Percentiles rank a stretch among this genome's conserved stretches.
Evolutionary conservation across 2,797 vertebrate species (phyloP).

Genomic region (Bovichtus variegatus): DNA sequence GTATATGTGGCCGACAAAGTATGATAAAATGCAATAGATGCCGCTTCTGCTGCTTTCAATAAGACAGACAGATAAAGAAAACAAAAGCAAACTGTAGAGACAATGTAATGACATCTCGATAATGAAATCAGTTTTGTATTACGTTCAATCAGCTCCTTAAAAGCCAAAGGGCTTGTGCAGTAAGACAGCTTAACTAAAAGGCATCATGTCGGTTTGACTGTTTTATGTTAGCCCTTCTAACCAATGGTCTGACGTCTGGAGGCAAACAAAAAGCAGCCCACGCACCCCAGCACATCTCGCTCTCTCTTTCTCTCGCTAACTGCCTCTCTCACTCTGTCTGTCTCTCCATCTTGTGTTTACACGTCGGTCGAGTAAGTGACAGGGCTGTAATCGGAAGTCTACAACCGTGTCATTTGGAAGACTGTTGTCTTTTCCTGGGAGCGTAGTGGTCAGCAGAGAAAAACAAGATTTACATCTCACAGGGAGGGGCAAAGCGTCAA

Average conservation of each 20-base stretch:
- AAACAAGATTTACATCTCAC: conserved; percentile 83
- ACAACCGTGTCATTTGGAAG: conserved; percentile 85
- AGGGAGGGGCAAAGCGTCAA: conserved; percentile 73
- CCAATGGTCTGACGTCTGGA: conserved; percentile 56
- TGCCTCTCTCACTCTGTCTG: conserved; percentile 39
- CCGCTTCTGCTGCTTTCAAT: conserved; percentile 2
- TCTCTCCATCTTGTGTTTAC: conserved; percentile 74
- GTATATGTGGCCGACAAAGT: neutral
- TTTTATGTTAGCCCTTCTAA: conserved; percentile 58
- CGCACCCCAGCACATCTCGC: conserved; percentile 40
- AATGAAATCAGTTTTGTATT: conserved; percentile 41
- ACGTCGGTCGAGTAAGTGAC: conserved; percentile 76
- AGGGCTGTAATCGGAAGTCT: conserved; percentile 87
- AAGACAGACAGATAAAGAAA: neutral
- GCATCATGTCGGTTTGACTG: conserved; percentile 42
- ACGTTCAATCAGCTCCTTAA: conserved; percentile 15
- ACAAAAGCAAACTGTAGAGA: conserved; percentile 1
- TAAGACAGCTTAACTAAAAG: conserved; percentile 58
- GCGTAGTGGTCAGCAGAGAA: conserved; percentile 78
- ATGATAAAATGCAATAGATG: conserved; percentile 12
- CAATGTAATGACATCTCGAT: conserved; percentile 3
- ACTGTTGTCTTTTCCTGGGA: conserved; percentile 83
- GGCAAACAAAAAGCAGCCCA: conserved; percentile 70
- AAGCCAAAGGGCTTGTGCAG: conserved; percentile 36
- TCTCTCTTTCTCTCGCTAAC: neutral